These are phyloP conservation scores for Caenorhabditis becei DNA, from an alignment of 2,888 invertebrate species.

Conservation along the genomic window DNA sequence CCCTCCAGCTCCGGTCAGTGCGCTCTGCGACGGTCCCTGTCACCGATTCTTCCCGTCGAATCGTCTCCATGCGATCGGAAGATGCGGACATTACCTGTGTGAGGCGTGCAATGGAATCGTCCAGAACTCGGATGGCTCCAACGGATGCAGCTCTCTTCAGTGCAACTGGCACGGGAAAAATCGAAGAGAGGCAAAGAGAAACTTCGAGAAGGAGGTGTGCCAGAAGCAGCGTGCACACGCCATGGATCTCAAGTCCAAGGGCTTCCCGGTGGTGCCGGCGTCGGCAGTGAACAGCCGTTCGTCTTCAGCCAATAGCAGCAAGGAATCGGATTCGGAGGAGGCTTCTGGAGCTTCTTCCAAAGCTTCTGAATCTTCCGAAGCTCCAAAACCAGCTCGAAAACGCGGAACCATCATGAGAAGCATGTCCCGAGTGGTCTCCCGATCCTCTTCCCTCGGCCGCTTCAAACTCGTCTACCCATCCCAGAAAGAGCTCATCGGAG, in stretches of 20 bases:
- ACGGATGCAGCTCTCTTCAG: conserved; percentile 1
- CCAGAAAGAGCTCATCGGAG: neutral
- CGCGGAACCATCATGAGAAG: too few relatives aligned
- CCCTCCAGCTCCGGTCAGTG: neutral
- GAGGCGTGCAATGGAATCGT: conserved; percentile 10
- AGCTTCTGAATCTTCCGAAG: too few relatives aligned
- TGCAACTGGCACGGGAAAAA: neutral
- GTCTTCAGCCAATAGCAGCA: neutral
- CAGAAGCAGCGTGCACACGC: neutral
- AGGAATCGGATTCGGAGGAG: neutral
- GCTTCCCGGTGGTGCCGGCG: neutral
- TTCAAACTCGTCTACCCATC: neutral
- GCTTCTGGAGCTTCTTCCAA: too few relatives aligned
- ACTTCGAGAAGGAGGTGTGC: neutral
- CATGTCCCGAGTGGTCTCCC: neutral
- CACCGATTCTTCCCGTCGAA: neutral
- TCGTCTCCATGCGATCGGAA: neutral
- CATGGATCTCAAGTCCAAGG: neutral
- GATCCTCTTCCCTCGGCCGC: neutral
- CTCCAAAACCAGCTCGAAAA: too few relatives aligned
- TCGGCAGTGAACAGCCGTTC: neutral
- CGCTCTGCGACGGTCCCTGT: conserved; percentile 16
- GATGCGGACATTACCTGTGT: conserved; percentile 16
- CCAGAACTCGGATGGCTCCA: conserved; percentile 9
- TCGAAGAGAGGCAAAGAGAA: neutral